phyloP scores from a whole-genome alignment of 1,140 invertebrate genomes.

The Lepidurus couesii region DNA sequence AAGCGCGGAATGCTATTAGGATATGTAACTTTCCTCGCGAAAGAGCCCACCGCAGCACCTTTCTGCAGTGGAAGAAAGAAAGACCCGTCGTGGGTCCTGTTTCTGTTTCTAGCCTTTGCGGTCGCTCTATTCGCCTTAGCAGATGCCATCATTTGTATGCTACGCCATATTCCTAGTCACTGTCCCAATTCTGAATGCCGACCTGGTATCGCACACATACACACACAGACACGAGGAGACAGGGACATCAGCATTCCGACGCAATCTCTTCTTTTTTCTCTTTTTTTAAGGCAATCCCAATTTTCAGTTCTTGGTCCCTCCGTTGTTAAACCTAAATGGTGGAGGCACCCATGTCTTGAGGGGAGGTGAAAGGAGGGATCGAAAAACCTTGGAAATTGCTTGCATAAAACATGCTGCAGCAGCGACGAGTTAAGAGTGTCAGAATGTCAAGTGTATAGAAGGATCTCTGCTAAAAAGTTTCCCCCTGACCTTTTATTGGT shows the following conservation, averaged over 20 bases:
- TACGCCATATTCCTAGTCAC: neutral
- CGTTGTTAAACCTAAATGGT: neutral
- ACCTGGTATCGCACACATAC: neutral
- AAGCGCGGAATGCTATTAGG: neutral
- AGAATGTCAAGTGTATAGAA: neutral
- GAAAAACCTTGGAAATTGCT: conserved; percentile 1
- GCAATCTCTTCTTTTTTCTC: neutral
- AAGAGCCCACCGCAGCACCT: neutral
- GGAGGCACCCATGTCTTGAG: too few relatives aligned
- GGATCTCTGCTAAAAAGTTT: neutral
- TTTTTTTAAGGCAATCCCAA: neutral
- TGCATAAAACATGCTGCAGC: conserved; percentile 14
- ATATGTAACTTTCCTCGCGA: neutral
- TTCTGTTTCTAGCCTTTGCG: too few relatives aligned
- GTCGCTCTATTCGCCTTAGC: neutral
- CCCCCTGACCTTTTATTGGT: neutral
- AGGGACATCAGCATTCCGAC: neutral
- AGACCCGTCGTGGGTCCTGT: too few relatives aligned
- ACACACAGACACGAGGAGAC: too few relatives aligned
- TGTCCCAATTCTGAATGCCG: conserved; percentile 1
- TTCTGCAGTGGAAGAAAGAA: neutral
- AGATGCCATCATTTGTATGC: conserved; percentile 3
- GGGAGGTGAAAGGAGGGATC: neutral
- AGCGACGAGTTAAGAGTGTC: neutral
- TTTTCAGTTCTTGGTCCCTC: neutral